Conservation (phyloP, 2,113 vertebrate genomes). For the Etheostoma cragini region DNA sequence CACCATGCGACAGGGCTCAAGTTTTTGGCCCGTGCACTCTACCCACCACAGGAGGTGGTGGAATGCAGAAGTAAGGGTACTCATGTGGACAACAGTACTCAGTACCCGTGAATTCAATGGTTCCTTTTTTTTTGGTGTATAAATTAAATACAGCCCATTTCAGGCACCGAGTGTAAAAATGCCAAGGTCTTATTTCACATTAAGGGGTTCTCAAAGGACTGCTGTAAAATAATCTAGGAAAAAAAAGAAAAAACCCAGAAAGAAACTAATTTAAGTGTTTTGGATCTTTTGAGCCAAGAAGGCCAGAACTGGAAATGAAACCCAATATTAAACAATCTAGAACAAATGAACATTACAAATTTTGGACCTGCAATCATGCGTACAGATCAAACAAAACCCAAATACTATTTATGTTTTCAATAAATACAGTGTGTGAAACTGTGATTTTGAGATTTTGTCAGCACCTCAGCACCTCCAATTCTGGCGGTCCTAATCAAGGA, state of each 20-base stretch:
- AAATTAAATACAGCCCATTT: no score
- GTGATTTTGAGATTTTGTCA: background rate
- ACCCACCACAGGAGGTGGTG: no score
- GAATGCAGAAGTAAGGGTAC: no score
- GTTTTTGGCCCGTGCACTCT: no score
- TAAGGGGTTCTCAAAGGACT: slow-evolving; percentile 35
- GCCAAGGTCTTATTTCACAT: slow-evolving; percentile 25
- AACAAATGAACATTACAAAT: background rate
- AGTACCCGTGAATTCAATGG: no score
- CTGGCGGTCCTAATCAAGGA: background rate
- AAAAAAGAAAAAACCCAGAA: background rate
- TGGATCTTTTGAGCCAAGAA: background rate
- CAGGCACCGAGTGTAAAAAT: slow-evolving; percentile 1
- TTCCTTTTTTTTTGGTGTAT: no score
- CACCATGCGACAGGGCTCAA: no score
- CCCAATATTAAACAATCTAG: background rate
- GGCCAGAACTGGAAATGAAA: background rate
- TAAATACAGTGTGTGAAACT: background rate
- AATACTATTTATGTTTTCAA: background rate
- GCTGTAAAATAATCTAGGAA: background rate
- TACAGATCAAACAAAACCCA: background rate
- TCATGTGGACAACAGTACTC: no score
- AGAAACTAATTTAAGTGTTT: background rate
- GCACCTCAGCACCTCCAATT: background rate
- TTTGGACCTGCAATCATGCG: background rate